Percentiles rank a stretch among this genome's conserved stretches.
phyloP scores from a whole-genome alignment of 2,888 invertebrate genomes.

The Megastigmus dorsalis region DNA sequence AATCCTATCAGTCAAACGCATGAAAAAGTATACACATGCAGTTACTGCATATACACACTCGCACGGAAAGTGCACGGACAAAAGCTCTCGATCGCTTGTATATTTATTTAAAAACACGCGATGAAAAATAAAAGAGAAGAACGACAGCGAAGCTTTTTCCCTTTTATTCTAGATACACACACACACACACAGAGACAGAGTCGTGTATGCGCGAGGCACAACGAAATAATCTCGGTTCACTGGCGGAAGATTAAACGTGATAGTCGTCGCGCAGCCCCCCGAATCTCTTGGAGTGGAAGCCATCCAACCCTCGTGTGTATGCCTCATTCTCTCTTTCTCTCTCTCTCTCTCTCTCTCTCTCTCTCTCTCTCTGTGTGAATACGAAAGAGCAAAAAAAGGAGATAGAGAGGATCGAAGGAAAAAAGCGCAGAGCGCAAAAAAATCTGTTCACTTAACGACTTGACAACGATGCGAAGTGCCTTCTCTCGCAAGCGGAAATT shows the following conservation, averaged over 20 bases:
- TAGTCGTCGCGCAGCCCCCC: background rate
- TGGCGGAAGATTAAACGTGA: conserved; percentile 23
- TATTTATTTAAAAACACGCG: background rate
- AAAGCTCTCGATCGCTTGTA: background rate
- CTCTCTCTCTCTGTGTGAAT: too few species aligned
- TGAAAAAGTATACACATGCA: too few species aligned
- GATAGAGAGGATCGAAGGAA: background rate
- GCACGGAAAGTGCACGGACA: background rate
- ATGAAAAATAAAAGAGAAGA: background rate
- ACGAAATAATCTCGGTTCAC: conserved; percentile 25
- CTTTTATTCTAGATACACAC: background rate
- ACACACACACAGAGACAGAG: background rate
- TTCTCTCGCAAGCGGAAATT: conserved; percentile 6
- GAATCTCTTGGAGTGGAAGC: conserved; percentile 12
- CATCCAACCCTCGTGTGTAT: too few species aligned
- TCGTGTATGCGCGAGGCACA: too few species aligned
- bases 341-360: too few species aligned
- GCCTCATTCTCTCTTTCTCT: too few species aligned
- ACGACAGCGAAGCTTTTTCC: background rate
- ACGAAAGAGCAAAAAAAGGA: background rate
- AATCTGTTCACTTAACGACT: background rate
- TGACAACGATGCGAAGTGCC: background rate
- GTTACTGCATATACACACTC: too few species aligned
- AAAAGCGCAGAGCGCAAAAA: background rate
- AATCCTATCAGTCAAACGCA: too few species aligned